Base-by-base conservation (phyloP, 37 sponge, comb jelly and placozoan species). In the Eunapius fragilis region DNA sequence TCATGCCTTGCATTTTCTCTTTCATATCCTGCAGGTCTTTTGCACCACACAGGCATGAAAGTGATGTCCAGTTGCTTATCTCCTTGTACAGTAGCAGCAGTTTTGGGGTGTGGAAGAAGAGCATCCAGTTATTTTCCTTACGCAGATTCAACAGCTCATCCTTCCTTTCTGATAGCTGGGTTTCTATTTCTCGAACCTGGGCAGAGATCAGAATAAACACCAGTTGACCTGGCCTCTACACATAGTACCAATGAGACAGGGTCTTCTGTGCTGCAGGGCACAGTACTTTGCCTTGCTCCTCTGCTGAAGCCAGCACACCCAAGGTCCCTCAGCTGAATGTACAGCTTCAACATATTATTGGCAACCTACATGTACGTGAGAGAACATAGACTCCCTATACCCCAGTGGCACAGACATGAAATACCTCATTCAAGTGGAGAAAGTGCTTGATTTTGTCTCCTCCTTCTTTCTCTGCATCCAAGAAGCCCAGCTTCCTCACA, bases 401-500 rank as follows among this genome's bases (percentile, higher is more conserved):
- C n/a, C n/a, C n/a, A n/a, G n/a, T n/a, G n/a, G n/a, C n/a, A n/a
- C n/a, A n/a, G n/a, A n/a, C n/a, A n/a, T n/a, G 19, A 7, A 68
- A 14, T 41, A 91, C 91, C 77, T 82, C 70, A 72, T 70, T 91
- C 31, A 91, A 22, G 69, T 86, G 91, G 23, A 86, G 71, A 69
- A 91, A 91, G 25, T 77, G 78, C 49, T 89, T 87, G 24, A 85
- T 87, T 31, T 80, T 77, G 41, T 87, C 85, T 68, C 86, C 90
- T 38, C 83, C 90, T 32, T 90, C 93, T 68, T 84, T 87, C 49
- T 89, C 90, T 6, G 75, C 77, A 35, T 94, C 94, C 45, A 96
- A 75, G 74, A 96, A 94, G 35, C 97, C 97, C 28, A 96, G 84
- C 75, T 94, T 96, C 70, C 94, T 86, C 67, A 94, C 95, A 85